These are phyloP conservation scores for Xylophagus ater DNA, from an alignment of 2,888 invertebrate species.

Conservation along the genomic window DNA sequence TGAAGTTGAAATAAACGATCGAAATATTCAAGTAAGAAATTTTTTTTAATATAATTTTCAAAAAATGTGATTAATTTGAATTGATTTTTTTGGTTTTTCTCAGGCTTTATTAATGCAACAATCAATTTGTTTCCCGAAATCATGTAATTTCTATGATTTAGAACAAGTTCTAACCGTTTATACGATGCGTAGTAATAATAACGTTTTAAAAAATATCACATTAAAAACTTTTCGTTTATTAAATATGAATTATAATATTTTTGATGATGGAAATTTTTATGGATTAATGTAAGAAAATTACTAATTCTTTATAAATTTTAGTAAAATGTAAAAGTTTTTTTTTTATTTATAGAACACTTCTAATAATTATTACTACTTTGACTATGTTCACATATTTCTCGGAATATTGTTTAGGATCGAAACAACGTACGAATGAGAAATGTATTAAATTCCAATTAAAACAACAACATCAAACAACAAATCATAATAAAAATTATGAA, in stretches of 20 bases:
- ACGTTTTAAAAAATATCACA: slow-evolving; percentile 25
- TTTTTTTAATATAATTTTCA: background rate
- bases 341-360: slow-evolving; percentile 1
- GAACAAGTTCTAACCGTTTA: slow-evolving; percentile 25
- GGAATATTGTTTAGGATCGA: slow-evolving; percentile 5
- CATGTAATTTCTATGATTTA: slow-evolving; percentile 24
- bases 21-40: background rate
- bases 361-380: background rate
- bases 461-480: slow-evolving; percentile 1
- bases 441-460: too few species aligned
- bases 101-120: slow-evolving; percentile 25
- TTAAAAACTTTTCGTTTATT: slow-evolving; percentile 24
- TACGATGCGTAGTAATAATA: slow-evolving; percentile 23
- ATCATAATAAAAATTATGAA: slow-evolving; percentile 3
- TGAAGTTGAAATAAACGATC: slow-evolving; percentile 25
- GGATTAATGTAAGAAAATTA: slow-evolving; percentile 23
- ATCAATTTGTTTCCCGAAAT: slow-evolving; percentile 27
- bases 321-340: background rate
- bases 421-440: too few species aligned
- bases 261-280: slow-evolving; percentile 26
- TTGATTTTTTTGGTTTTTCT: slow-evolving; percentile 8
- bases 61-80: background rate
- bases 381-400: slow-evolving; percentile 4
- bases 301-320: background rate
- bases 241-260: slow-evolving; percentile 22